phyloP scores from a whole-genome alignment of 2,797 vertebrate genomes.

The Taeniopygia guttata region DNA sequence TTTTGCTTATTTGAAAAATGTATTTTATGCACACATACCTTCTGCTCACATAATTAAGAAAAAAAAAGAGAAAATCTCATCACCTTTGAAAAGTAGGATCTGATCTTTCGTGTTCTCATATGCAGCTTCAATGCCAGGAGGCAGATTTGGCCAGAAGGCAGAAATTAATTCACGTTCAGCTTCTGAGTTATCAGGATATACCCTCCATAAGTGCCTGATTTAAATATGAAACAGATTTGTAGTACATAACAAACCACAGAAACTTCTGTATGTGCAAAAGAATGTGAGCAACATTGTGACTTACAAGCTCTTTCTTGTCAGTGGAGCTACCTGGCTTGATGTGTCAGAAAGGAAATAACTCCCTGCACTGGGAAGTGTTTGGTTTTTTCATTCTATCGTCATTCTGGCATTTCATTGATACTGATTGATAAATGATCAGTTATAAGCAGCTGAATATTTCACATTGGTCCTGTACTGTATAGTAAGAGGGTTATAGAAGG shows the following conservation, averaged over 20 bases:
- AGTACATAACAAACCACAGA: not conserved
- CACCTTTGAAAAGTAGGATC: conserved; percentile 85
- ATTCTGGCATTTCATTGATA: not conserved
- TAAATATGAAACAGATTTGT: conserved; percentile 16
- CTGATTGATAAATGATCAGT: not conserved
- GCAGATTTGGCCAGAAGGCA: conserved; percentile 82
- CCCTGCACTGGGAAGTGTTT: not conserved
- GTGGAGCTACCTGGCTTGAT: not conserved
- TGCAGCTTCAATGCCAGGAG: conserved; percentile 81
- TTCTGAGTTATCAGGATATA: conserved; percentile 58
- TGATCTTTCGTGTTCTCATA: conserved; percentile 81
- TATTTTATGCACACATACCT: not conserved
- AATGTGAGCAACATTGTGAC: not conserved
- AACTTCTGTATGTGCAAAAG: not conserved
- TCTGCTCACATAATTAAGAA: not conserved
- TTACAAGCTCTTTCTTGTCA: not conserved
- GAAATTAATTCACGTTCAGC: conserved; percentile 78
- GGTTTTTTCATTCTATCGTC: not conserved
- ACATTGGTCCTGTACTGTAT: not conserved
- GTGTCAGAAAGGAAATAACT: not conserved
- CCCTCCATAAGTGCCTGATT: conserved; percentile 84
- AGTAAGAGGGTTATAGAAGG: not conserved
- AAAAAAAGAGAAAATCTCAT: not conserved
- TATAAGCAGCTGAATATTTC: not conserved
- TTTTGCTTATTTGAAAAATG: not conserved